phyloP scores from a whole-genome alignment of 2,797 vertebrate genomes.

The Darevskia nairensis region DNA sequence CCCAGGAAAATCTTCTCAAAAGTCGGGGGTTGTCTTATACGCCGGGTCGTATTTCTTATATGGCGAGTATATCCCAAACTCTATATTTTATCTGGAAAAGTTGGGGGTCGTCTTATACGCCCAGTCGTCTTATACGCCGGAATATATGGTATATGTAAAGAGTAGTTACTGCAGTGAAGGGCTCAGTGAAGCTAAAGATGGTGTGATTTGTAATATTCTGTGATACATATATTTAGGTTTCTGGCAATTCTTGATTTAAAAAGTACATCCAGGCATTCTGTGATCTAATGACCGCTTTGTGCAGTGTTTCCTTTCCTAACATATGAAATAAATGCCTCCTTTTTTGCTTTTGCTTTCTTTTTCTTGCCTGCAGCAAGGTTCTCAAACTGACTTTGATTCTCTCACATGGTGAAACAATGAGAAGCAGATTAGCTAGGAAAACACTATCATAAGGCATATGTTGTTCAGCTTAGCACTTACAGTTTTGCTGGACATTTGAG shows the following conservation, averaged over 20 bases:
- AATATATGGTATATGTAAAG: background rate
- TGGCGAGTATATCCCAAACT: no score
- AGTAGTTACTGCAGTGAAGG: background rate
- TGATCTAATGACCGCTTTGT: background rate
- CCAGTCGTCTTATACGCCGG: no score
- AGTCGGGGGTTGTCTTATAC: no score
- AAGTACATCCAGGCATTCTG: conserved; percentile 24
- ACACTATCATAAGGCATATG: background rate
- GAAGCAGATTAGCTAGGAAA: background rate
- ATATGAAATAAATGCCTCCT: background rate
- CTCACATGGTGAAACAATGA: conserved; percentile 3
- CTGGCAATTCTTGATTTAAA: background rate
- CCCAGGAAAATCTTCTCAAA: no score
- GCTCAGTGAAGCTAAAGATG: background rate
- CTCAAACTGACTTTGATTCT: conserved; percentile 38
- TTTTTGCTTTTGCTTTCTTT: background rate
- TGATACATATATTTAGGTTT: conserved; percentile 7
- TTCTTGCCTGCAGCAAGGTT: conserved; percentile 22
- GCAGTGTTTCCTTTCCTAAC: conserved; percentile 31
- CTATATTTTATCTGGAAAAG: no score
- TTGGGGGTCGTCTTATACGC: no score
- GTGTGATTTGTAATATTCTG: conserved; percentile 28
- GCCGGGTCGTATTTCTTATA: no score
- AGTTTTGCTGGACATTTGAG: background rate
- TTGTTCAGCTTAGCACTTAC: rapidly evolving